A percentile compares a stretch with the other conserved stretches of the same genome.
Conservation (phyloP, 2,888 invertebrate species). For the Liodrosophila aerea region DNA sequence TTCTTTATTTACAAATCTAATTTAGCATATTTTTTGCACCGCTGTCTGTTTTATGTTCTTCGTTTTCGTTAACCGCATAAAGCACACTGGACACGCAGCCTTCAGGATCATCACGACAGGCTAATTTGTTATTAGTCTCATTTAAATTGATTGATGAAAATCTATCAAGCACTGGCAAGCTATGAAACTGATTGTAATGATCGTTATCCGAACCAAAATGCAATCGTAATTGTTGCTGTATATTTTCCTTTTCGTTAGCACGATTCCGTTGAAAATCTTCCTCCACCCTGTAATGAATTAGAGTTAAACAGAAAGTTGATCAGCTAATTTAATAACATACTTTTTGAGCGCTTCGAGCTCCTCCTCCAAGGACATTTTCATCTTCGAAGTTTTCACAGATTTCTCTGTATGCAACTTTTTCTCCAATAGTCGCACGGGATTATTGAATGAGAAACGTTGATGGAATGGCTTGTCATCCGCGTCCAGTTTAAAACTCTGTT, state of each 20-base stretch:
- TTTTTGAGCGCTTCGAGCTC: conserved; percentile 92
- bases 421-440: conserved; percentile 91
- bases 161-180: conserved; percentile 83
- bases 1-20: conserved; percentile 12
- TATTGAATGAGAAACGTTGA: conserved; percentile 92
- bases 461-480: conserved; percentile 73
- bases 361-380: conserved; percentile 88
- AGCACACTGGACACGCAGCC: conserved; percentile 85
- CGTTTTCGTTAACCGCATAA: conserved; percentile 27
- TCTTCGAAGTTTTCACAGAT: conserved; percentile 89
- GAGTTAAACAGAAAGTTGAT: not conserved
- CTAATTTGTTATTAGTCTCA: conserved; percentile 48
- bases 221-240: conserved; percentile 89
- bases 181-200: conserved; percentile 84
- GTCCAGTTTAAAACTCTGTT: conserved; percentile 25
- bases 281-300: conserved; percentile 85
- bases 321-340: conserved; percentile 57
- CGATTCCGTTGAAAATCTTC: conserved; percentile 94
- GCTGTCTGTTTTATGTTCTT: conserved; percentile 15
- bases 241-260: conserved; percentile 89
- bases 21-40: conserved; percentile 26
- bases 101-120: conserved; percentile 87
- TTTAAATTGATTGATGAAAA: conserved; percentile 35
- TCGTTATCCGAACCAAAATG: conserved; percentile 82
- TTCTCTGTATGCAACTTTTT: conserved; percentile 88